Evolutionary conservation across 2,113 vertebrate species (phyloP).

Genomic region (Ceyx margarethae): DNA sequence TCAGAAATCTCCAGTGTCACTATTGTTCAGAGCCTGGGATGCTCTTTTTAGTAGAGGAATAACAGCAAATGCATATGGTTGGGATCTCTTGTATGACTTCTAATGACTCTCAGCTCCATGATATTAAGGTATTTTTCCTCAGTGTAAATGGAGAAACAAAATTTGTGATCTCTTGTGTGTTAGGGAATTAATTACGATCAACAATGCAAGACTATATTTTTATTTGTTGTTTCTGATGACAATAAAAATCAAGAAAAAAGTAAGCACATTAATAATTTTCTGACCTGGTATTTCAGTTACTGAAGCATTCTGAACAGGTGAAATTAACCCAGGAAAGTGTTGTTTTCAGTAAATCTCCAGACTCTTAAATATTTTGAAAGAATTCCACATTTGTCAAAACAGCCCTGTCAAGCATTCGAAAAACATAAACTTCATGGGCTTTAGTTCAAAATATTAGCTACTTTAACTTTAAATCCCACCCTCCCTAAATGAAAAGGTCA

Average conservation of each 20-base stretch:
- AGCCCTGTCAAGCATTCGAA: neutral
- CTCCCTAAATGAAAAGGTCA: neutral
- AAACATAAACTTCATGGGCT: neutral
- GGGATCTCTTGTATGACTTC: neutral
- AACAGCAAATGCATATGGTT: neutral
- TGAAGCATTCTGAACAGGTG: neutral
- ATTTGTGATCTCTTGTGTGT: neutral
- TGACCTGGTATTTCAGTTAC: neutral
- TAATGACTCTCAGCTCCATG: neutral
- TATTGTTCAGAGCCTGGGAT: neutral
- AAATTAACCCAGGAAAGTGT: neutral
- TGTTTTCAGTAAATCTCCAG: neutral
- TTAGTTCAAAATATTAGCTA: neutral
- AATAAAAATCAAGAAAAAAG: neutral
- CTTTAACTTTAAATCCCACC: neutral
- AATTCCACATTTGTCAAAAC: neutral
- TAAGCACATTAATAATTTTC: neutral
- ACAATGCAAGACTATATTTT: neutral
- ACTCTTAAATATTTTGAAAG: neutral
- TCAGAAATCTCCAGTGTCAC: neutral
- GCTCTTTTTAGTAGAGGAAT: neutral
- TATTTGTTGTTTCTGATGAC: neutral
- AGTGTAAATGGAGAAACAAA: neutral
- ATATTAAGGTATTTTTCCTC: neutral
- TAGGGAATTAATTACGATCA: constrained; percentile 11